phyloP scores from a whole-genome alignment of 2,797 vertebrate genomes.

The Neopelma chrysocephalum region DNA sequence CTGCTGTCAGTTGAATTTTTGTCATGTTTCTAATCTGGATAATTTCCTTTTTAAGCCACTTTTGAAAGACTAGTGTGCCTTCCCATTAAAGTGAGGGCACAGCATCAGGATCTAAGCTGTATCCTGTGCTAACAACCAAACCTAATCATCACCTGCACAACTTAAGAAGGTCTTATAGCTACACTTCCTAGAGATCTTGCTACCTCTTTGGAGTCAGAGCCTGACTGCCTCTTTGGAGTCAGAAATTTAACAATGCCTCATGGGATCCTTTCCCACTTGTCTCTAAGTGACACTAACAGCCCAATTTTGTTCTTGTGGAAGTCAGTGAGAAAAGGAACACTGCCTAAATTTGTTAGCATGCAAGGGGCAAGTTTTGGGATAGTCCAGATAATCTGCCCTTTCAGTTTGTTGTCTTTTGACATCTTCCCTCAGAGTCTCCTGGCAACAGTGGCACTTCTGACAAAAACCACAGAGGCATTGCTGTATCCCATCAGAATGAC shows the following conservation, averaged over 20 bases:
- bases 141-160: neutral
- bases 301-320: neutral
- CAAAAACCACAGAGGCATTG: constrained; percentile 58
- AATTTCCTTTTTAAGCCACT: neutral
- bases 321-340: neutral
- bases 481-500: constrained; percentile 67
- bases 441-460: constrained; percentile 65
- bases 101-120: neutral
- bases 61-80: neutral
- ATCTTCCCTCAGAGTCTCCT: constrained; percentile 68
- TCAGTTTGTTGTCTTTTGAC: constrained; percentile 65
- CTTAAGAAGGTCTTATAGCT: neutral
- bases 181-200: neutral
- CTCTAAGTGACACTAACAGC: neutral
- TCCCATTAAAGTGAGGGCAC: neutral
- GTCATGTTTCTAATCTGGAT: neutral
- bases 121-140: neutral
- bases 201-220: neutral
- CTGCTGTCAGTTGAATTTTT: neutral
- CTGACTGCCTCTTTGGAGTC: neutral
- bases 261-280: neutral
- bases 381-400: constrained; percentile 60
- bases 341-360: constrained; percentile 42
- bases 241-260: neutral
- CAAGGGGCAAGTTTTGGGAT: neutral